A percentile compares a stretch with the other conserved stretches of the same genome.
phyloP scores from a whole-genome alignment of 2,797 vertebrate genomes.

The Avahi laniger region DNA sequence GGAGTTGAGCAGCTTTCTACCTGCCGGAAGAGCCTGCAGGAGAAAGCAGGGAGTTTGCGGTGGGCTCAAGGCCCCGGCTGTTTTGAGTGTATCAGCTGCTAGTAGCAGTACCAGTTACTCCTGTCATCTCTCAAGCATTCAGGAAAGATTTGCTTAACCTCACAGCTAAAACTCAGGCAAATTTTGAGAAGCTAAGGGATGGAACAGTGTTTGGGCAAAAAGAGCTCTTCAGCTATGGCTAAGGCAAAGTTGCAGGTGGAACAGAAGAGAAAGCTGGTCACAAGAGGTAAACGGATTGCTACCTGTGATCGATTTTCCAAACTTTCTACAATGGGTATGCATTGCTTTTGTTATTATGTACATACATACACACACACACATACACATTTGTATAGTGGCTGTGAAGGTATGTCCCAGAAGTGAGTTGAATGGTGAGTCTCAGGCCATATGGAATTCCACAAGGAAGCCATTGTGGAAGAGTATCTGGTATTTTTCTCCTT shows the following conservation, averaged over 20 bases:
- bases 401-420: not conserved
- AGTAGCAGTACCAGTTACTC: not conserved
- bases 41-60: not conserved
- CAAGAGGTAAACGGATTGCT: not conserved
- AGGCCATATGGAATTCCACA: not conserved
- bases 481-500: not conserved
- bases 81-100: not conserved
- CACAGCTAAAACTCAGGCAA: not conserved
- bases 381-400: too few species aligned
- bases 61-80: not conserved
- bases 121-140: not conserved
- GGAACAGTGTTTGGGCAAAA: not conserved
- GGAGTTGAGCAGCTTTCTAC: not conserved
- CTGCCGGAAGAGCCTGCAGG: not conserved
- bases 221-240: not conserved
- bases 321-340: not conserved
- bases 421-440: not conserved
- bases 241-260: not conserved
- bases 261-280: not conserved
- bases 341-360: not conserved
- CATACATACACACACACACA: too few species aligned
- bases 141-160: not conserved
- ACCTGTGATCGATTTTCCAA: not conserved
- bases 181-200: not conserved
- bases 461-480: not conserved